These are phyloP conservation scores for Alca torda DNA, from an alignment of 2,797 vertebrate species.

Conservation along the genomic window DNA sequence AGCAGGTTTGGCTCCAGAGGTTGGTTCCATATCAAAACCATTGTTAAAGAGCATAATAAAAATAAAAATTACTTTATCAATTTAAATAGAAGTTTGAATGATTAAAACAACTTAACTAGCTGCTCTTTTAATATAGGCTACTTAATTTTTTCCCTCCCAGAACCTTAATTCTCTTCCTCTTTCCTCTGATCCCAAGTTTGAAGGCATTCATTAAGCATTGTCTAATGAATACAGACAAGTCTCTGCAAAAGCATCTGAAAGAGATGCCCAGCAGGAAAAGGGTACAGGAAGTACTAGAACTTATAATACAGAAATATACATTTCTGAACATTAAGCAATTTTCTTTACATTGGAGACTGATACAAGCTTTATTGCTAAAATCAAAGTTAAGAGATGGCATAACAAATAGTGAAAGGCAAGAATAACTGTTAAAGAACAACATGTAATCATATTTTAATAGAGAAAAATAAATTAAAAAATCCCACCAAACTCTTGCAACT, in stretches of 20 bases:
- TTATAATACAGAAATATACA: conserved; percentile 16
- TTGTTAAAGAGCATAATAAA: conserved; percentile 33
- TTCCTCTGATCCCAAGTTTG: conserved; percentile 50
- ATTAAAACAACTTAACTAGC: conserved; percentile 34
- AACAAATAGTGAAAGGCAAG: neutral
- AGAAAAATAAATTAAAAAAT: neutral
- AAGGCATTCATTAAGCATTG: conserved; percentile 47
- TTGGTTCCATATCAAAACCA: conserved; percentile 50
- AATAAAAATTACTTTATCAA: conserved; percentile 57
- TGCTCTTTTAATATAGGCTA: conserved; percentile 26
- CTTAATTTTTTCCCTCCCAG: conserved; percentile 15
- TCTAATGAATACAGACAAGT: conserved; percentile 57
- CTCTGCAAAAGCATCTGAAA: conserved; percentile 51
- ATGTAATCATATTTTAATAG: neutral
- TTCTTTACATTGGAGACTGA: neutral
- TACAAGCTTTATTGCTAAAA: neutral
- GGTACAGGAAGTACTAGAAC: conserved; percentile 39
- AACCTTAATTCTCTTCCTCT: conserved; percentile 46
- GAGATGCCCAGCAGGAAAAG: conserved; percentile 56
- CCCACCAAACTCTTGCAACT: neutral
- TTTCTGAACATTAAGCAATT: conserved; percentile 28
- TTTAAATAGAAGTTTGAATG: conserved; percentile 54
- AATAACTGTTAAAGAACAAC: neutral
- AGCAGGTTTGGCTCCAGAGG: conserved; percentile 37
- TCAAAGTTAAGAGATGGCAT: neutral